phyloP scores from a whole-genome alignment of 2,888 invertebrate species.

The Agrilus cyanescens region DNA sequence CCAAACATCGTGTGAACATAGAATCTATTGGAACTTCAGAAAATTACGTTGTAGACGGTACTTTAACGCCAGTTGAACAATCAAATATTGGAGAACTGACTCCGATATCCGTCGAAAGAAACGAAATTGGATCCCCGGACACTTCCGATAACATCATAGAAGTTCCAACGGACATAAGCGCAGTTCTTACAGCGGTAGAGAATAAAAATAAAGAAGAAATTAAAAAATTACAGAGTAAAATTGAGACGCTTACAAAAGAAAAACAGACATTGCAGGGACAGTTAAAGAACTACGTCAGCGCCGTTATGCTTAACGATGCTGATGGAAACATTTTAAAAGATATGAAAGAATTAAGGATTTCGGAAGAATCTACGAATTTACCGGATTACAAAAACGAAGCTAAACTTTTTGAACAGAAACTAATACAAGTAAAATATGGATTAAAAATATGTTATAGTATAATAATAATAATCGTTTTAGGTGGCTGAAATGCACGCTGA shows the following conservation, averaged over 20 bases:
- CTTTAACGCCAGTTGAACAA: slow-evolving; percentile 37
- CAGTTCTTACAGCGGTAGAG: slow-evolving; percentile 31
- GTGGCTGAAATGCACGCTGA: slow-evolving; percentile 93
- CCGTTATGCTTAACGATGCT: slow-evolving; percentile 63
- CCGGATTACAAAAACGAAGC: slow-evolving; percentile 54
- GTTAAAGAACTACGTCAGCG: slow-evolving; percentile 73
- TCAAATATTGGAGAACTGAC: slow-evolving; percentile 38
- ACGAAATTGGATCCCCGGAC: slow-evolving; percentile 24
- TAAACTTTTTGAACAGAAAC: slow-evolving; percentile 70
- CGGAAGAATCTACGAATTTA: slow-evolving; percentile 24
- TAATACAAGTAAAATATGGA: slow-evolving; percentile 56
- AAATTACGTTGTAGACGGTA: slow-evolving; percentile 26
- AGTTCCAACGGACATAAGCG: slow-evolving; percentile 31
- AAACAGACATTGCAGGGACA: slow-evolving; percentile 77
- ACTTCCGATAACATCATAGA: slow-evolving; percentile 29
- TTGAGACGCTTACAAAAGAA: slow-evolving; percentile 45
- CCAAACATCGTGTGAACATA: slow-evolving; percentile 24
- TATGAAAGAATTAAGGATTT: slow-evolving; percentile 26
- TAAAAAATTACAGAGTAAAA: slow-evolving; percentile 25
- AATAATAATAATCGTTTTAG: slow-evolving; percentile 32
- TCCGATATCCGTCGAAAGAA: slow-evolving; percentile 32
- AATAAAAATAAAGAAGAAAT: slow-evolving; percentile 30
- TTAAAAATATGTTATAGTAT: slow-evolving; percentile 1
- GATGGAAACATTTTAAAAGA: slow-evolving; percentile 31
- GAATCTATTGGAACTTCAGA: slow-evolving; percentile 30